Evolutionary conservation across 2,888 invertebrate genomes (phyloP), one percentile per base, ranked within the genome.

Genomic region (Xiphydria camelus): DNA sequence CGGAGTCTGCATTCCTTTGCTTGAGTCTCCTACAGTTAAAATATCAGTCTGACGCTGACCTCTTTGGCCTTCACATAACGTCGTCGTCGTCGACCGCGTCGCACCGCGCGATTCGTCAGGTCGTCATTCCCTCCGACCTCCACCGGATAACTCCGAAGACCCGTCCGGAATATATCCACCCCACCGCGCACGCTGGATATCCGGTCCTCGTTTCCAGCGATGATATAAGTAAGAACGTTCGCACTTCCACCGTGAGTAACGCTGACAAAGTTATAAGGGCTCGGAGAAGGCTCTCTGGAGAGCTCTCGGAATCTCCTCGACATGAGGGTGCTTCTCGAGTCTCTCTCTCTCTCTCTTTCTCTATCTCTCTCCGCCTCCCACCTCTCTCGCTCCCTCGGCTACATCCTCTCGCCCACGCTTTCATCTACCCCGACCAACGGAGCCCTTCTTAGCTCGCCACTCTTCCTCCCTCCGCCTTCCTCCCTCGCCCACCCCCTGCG

Each of bases 221-320:
- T 57, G 60, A 61, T 56, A 57, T 51, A n/a, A 43, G 31, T 9
- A 59, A 62, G 64, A 64, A 60, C 60, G 58, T 61, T 63, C 61
- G 53, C 63, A 59, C 65, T 66, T 63, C 26, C 26, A 26, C 5
- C 20, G 40, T 57, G 57, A 54, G 64, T 59, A 64, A 62, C 64
- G 68, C 69, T 70, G 69, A 70, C 70, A 66, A 67, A 70, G 68
- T 67, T 62, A 59, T 63, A 57, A 63, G 62, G 54, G 53, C 53
- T 57, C 55, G 55, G 58, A 47, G 49, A 47, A 49, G 54, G 57
- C 57, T 63, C 64, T 57, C 61, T 53, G 55, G 68, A 72, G 71
- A 64, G 62, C 70, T 69, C 71, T 68, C 62, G 61, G 68, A 62
- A 62, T 65, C 64, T 66, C 65, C 68, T 68, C 63, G 61, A 66